These are phyloP conservation scores for Atherix ibis DNA, from an alignment of 2,888 invertebrate genomes.

Conservation along the genomic window DNA sequence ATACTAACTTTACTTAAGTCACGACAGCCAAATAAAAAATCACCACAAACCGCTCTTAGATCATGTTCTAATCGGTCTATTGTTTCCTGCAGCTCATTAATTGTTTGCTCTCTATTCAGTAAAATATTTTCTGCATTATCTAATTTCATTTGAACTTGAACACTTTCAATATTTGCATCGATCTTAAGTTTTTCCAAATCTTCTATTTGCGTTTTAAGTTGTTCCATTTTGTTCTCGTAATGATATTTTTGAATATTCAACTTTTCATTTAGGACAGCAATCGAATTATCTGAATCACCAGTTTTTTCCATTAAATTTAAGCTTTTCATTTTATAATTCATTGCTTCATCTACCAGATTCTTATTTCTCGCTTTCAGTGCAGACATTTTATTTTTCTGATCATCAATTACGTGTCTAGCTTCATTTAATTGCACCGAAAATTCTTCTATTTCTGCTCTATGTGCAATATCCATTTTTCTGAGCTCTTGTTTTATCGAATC, in stretches of 20 bases:
- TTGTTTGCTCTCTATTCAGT: slow-evolving; percentile 16
- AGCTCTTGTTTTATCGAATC: slow-evolving; percentile 22
- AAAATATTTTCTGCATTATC: slow-evolving; percentile 18
- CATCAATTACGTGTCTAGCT: slow-evolving; percentile 40
- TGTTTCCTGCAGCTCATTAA: slow-evolving; percentile 16
- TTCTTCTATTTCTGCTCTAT: slow-evolving; percentile 39
- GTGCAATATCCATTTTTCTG: slow-evolving; percentile 38
- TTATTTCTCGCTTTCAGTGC: slow-evolving; percentile 49
- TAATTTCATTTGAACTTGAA: slow-evolving; percentile 20
- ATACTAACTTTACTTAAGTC: slow-evolving; percentile 25
- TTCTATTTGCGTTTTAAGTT: slow-evolving; percentile 17
- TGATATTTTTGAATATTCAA: slow-evolving; percentile 21
- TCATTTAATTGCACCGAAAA: slow-evolving; percentile 41
- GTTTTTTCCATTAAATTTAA: slow-evolving; percentile 45
- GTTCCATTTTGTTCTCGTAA: slow-evolving; percentile 21
- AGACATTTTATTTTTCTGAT: slow-evolving; percentile 46
- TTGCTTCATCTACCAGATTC: slow-evolving; percentile 49
- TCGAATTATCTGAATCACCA: slow-evolving; percentile 44
- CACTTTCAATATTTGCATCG: slow-evolving; percentile 16
- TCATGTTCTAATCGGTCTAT: slow-evolving; percentile 22
- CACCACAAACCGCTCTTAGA: slow-evolving; percentile 25
- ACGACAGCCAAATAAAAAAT: slow-evolving; percentile 28
- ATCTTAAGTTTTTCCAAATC: slow-evolving; percentile 16
- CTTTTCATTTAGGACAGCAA: slow-evolving; percentile 40
- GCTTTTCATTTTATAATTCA: slow-evolving; percentile 41